phyloP scores from a whole-genome alignment of 2,888 invertebrate species.

The Tinea pellionella region DNA sequence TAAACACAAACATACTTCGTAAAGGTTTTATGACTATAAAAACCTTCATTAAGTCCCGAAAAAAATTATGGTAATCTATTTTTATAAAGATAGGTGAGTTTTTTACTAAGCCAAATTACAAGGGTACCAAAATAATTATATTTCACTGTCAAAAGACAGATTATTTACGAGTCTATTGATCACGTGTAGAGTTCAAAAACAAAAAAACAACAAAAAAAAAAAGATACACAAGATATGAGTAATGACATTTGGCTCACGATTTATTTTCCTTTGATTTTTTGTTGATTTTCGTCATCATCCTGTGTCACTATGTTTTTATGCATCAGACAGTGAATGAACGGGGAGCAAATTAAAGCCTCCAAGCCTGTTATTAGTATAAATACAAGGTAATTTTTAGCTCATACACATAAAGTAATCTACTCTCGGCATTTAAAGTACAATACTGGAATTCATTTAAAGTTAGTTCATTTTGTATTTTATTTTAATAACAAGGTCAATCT shows the following conservation, averaged over 20 bases:
- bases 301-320: conserved; percentile 28
- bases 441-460: not conserved
- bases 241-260: not conserved
- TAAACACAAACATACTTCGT: too few relatives aligned
- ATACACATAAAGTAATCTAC: conserved; percentile 39
- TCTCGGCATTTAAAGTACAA: conserved; percentile 7
- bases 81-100: too few relatives aligned
- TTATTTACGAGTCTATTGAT: too few relatives aligned
- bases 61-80: too few relatives aligned
- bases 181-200: not conserved
- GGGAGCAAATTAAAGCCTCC: conserved; percentile 49
- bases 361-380: conserved; percentile 41
- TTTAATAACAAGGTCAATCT: not conserved
- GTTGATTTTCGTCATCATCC: conserved; percentile 5
- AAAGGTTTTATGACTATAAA: too few relatives aligned
- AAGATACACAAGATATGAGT: not conserved
- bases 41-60: too few relatives aligned
- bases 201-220: not conserved
- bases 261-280: not conserved
- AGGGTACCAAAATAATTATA: too few relatives aligned
- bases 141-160: too few relatives aligned
- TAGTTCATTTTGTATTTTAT: not conserved
- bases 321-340: conserved; percentile 23
- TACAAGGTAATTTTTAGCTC: conserved; percentile 32
- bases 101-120: too few relatives aligned